Percentiles rank a stretch among this genome's conserved stretches.
Conservation (phyloP, 2,888 invertebrate species). For the Antheraea assamensis region DNA sequence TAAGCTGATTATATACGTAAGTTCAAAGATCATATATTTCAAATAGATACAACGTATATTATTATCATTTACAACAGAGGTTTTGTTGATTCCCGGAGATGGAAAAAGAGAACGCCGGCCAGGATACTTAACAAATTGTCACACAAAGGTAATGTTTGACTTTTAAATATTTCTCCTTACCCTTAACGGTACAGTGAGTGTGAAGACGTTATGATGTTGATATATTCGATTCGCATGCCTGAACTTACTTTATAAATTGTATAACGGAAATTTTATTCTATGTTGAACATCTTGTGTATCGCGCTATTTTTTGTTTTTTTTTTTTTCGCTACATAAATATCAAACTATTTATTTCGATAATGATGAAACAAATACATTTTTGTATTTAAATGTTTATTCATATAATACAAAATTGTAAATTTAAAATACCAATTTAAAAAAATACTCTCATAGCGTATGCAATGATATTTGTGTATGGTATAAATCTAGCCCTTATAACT, state of each 20-base stretch:
- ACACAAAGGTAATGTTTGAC: not conserved
- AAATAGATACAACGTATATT: not conserved
- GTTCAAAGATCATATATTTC: not conserved
- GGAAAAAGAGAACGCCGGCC: not conserved
- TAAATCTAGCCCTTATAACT: not conserved
- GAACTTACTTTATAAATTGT: constrained; percentile 12
- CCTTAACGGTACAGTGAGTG: constrained; percentile 9
- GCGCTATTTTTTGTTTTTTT: not conserved
- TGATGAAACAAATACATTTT: not conserved
- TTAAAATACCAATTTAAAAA: too few relatives aligned
- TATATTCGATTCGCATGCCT: constrained; percentile 7
- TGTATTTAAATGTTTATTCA: not conserved
- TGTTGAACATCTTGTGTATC: constrained; percentile 1
- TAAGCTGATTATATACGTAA: not conserved
- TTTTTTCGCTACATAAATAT: not conserved
- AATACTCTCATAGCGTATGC: not conserved
- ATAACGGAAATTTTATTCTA: constrained; percentile 10
- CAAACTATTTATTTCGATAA: not conserved
- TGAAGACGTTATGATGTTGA: constrained; percentile 14
- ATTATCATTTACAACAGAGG: not conserved
- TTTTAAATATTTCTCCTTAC: constrained; percentile 11
- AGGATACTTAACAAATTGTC: constrained; percentile 1
- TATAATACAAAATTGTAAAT: not conserved
- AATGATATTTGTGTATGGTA: not conserved
- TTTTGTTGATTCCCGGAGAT: not conserved